Base-by-base conservation (phyloP, 2,113 vertebrate species). In the Stigmatopora nigra region DNA sequence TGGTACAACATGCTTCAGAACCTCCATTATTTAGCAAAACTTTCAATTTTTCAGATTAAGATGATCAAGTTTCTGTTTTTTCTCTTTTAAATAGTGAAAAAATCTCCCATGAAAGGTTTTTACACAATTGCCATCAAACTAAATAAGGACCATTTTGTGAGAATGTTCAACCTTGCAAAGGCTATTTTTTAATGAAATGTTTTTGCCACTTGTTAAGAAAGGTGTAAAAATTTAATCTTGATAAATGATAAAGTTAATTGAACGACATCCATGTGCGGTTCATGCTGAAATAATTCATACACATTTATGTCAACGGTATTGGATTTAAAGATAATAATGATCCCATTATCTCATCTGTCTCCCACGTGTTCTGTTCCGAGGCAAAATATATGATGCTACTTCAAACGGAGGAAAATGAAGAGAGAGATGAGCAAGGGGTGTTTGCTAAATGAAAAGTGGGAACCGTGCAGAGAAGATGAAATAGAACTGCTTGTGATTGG, bases 311-410 rank as follows among this genome's bases (percentile, higher is more conserved):
- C 48, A 61, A 22, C 71, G 47, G 61, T 45, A 56, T 64, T 62
- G 68, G 72, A 79, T 82, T 84, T 69, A 75, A 38, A 41, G 66
- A 67, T 71, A 71, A 84, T 80, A 73, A 81, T 76, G 64, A 58
- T 52, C 47, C 68, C 67, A 70, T 75, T 71, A 74, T 83, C 75
- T 76, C n/a, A 73, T 79, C 68, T 75, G 57, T 53, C 63, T 68
- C 45, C 55, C 67, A 4, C 9, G 15, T 53, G 58, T 76, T 84
- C 77, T 71, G 78, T 79, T 83, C 79, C 55, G 76, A 79, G 63
- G 77, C 61, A 82, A 85, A 60, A 80, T 78, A 79, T 66, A 77
- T 65, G 66, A 68, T 48, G 56, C 64, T 67, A 66, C 63, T 49
- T 65, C 14, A 67, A 72, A 78, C 59, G 63, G 60, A n/a, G 69